A percentile compares a stretch with the other conserved stretches of the same genome.
Conservation (phyloP, 1,140 invertebrate species). For the Platyscapa corneri region DNA sequence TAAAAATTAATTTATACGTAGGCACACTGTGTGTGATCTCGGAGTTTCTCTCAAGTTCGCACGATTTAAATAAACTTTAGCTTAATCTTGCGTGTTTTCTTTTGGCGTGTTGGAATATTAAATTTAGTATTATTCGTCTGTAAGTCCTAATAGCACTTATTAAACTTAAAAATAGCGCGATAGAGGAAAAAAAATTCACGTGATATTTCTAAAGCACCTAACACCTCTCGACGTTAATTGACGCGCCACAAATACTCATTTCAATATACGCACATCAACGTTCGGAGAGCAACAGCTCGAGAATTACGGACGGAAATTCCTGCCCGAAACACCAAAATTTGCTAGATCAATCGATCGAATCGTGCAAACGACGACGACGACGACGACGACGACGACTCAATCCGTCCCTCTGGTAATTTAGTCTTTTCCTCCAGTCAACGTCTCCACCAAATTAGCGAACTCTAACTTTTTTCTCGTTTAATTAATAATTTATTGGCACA, state of each 20-base stretch:
- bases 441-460: no score
- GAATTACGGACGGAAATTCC: background rate
- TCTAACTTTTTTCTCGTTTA: no score
- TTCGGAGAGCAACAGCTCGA: background rate
- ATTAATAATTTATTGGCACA: no score
- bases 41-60: no score
- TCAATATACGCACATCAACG: background rate
- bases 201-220: background rate
- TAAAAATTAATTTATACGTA: no score
- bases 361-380: background rate
- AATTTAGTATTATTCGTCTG: no score
- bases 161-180: constrained; percentile 2
- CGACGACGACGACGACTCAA: background rate
- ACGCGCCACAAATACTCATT: background rate
- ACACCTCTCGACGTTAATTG: constrained; percentile 31
- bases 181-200: constrained; percentile 15
- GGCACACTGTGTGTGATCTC: no score
- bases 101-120: no score
- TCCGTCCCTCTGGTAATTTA: background rate
- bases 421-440: background rate
- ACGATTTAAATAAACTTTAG: background rate
- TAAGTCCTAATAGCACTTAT: background rate
- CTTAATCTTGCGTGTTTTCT: background rate
- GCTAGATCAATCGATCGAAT: constrained; percentile 32
- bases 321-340: constrained; percentile 1